These are phyloP conservation scores for Leucophora obtusa DNA, from an alignment of 2,888 invertebrate species.

Conservation along the genomic window DNA sequence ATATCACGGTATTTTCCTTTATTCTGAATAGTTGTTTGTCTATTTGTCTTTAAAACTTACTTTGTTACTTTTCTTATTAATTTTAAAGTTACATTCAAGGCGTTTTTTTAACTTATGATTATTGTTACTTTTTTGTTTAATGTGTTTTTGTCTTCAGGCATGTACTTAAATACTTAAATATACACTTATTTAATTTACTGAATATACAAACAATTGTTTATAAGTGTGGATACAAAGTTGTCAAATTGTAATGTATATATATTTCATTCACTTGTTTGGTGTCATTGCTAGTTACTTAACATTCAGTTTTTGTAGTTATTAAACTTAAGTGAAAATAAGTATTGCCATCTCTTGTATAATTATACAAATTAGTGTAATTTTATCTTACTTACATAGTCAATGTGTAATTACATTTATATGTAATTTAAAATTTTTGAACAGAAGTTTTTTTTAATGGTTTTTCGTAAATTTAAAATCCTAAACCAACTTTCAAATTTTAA, in stretches of 20 bases:
- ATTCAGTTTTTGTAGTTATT: not conserved
- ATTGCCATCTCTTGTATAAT: too few relatives aligned
- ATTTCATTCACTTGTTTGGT: not conserved
- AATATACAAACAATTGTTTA: too few relatives aligned
- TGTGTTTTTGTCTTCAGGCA: not conserved
- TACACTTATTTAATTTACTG: not conserved
- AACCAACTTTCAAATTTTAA: too few relatives aligned
- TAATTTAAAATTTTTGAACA: too few relatives aligned
- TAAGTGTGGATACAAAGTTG: not conserved
- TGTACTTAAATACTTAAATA: not conserved
- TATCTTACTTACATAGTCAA: too few relatives aligned
- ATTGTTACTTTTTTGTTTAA: slow-evolving; percentile 1
- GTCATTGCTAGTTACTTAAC: not conserved
- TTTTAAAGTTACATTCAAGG: slow-evolving; percentile 22
- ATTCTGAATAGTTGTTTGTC: not conserved
- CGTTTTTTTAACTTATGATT: slow-evolving; percentile 26
- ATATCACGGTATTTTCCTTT: not conserved
- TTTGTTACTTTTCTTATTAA: slow-evolving; percentile 6
- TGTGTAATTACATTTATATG: too few relatives aligned
- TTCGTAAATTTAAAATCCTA: too few relatives aligned
- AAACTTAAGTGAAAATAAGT: not conserved
- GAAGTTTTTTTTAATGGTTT: too few relatives aligned
- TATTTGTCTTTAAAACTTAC: not conserved
- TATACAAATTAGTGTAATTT: too few relatives aligned
- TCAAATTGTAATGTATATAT: not conserved